Base-by-base conservation (phyloP, 2,113 vertebrate species). In the Polypterus bichir region DNA sequence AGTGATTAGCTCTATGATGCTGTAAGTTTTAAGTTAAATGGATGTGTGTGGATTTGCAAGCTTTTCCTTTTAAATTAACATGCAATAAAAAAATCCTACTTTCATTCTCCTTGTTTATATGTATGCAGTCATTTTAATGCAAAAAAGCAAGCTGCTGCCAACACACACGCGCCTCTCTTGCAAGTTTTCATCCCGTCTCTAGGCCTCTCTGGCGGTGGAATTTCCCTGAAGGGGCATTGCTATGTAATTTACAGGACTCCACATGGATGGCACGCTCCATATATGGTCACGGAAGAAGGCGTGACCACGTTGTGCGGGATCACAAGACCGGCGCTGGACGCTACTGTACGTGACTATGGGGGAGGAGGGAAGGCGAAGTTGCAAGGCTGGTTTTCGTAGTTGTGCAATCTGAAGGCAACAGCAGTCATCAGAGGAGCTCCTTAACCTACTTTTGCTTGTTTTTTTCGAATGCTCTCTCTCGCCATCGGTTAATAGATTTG, bases 281-380 rank as follows among this genome's bases (percentile, higher is more conserved):
- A 62, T 84, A 76, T 81, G 86, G 86, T 62, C 72, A 73, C 51
- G 82, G 86, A 83, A 84, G 81, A 81, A 9, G 86, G 84, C 67
- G 86, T 77, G 81, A 76, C 76, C 3, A 10, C 64, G 70, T 57
- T 67, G 62, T 66, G 66, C 65, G 51, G 68, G 55, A 77, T 86
- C 84, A 86, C 83, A 80, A 83, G 86, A 86, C 82, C 66, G 44
- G 54, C 62, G 67, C 64, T 62, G 71, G 71, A 27, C 27, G 27
- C 27, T 27, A 27, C 27, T 27, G 27, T 27, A 27, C 27, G 27
- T 27, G 27, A 27, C 27, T 27, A 27, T 27, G 27, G 27, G 27
- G 68, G 73, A 64, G 66, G 67, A 64, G 63, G 52, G 63, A 57
- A 49, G 64, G 67, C 71, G 75, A 69, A 68, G 69, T 70, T 66